phyloP scores from a whole-genome alignment of 2,113 vertebrate species.

The Taurulus bubalis region DNA sequence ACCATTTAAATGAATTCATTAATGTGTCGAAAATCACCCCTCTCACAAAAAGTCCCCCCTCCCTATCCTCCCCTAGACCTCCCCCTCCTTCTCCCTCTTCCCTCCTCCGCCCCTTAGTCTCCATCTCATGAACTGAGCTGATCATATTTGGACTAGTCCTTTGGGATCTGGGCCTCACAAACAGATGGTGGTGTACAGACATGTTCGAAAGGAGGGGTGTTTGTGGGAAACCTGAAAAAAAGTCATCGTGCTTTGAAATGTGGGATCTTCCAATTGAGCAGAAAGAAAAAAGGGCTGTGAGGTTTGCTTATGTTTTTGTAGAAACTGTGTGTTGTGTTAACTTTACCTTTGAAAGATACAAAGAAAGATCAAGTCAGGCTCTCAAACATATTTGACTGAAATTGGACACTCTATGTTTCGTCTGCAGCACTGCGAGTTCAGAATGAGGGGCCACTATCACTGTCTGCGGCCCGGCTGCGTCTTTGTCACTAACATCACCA shows the following conservation, averaged over 20 bases:
- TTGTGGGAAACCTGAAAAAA: conserved; percentile 47
- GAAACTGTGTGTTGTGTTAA: background rate
- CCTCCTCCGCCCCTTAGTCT: conserved; percentile 52
- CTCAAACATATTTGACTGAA: conserved; percentile 44
- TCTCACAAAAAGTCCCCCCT: conserved; percentile 63
- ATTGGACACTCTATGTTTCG: conserved; percentile 33
- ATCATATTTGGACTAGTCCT: conserved; percentile 83
- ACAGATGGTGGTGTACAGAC: conserved; percentile 84
- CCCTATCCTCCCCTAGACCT: background rate
- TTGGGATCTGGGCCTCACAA: conserved; percentile 77
- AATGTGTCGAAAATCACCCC: conserved; percentile 84
- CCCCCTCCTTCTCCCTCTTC: background rate
- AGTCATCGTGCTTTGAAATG: conserved; percentile 39
- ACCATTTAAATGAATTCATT: conserved; percentile 87
- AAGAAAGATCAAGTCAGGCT: conserved; percentile 30
- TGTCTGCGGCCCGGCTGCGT: conserved; percentile 94
- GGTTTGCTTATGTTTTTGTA: conserved; percentile 36
- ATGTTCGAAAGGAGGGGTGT: conserved; percentile 69
- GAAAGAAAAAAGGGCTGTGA: conserved; percentile 10
- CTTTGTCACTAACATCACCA: conserved; percentile 99
- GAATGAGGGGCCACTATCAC: conserved; percentile 99
- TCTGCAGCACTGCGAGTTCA: conserved; percentile 96
- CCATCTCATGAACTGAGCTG: conserved; percentile 75
- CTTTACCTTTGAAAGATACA: conserved; percentile 35
- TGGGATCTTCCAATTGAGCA: conserved; percentile 42